Conservation (phyloP, 2,888 invertebrate genomes). For the Fragum whitleyi region DNA sequence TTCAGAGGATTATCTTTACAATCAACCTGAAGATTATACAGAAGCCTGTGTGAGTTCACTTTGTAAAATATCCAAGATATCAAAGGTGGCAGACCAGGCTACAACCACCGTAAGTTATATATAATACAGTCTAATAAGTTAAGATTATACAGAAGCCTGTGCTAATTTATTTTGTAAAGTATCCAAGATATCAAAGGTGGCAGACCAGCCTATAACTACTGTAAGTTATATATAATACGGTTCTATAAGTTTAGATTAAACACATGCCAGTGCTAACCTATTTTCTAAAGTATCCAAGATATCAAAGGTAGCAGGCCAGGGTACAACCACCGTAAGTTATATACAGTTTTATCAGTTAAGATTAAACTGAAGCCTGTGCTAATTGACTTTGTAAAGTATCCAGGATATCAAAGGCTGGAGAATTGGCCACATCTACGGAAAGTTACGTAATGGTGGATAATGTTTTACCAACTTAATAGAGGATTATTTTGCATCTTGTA, state of each 20-base stretch:
- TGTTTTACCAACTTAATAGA: too few relatives aligned
- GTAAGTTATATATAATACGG: too few relatives aligned
- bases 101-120: slow-evolving; percentile 46
- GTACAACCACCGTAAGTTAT: slow-evolving; percentile 42
- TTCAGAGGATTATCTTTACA: slow-evolving; percentile 20
- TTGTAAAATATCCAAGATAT: slow-evolving; percentile 32
- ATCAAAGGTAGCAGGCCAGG: slow-evolving; percentile 32
- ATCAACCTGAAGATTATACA: slow-evolving; percentile 42
- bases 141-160: slow-evolving; percentile 57
- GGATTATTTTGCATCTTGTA: too few relatives aligned
- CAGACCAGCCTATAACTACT: slow-evolving; percentile 17
- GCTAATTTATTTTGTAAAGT: slow-evolving; percentile 36
- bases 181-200: slow-evolving; percentile 37
- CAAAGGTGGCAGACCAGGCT: slow-evolving; percentile 29
- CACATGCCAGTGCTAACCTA: slow-evolving; percentile 51
- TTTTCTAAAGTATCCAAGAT: slow-evolving; percentile 35
- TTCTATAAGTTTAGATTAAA: too few relatives aligned
- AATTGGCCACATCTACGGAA: slow-evolving; percentile 25
- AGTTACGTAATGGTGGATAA: too few relatives aligned
- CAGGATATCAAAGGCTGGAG: slow-evolving; percentile 32
- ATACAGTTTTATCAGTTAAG: too few relatives aligned
- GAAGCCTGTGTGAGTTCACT: slow-evolving; percentile 52
- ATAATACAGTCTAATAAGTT: too few relatives aligned
- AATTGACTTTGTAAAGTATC: slow-evolving; percentile 37
- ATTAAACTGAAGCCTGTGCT: slow-evolving; percentile 57